phyloP scores from a whole-genome alignment of 2,113 vertebrate species.

The Corythoichthys haematopterus region DNA sequence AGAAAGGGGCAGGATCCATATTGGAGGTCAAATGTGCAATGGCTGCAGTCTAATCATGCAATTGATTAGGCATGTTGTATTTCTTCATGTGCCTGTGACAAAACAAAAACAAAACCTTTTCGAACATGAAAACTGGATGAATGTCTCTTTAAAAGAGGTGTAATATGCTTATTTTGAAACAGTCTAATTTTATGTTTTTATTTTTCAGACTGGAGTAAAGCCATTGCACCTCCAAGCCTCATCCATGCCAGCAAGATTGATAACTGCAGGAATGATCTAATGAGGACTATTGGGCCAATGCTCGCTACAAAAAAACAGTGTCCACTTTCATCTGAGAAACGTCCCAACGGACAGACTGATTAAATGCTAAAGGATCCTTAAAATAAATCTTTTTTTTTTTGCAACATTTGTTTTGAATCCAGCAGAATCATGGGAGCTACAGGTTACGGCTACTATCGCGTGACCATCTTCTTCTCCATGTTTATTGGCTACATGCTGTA shows the following conservation, averaged over 20 bases:
- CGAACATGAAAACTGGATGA: too few relatives aligned
- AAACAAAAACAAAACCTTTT: too few relatives aligned
- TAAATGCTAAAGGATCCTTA: not conserved
- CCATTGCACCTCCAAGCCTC: not conserved
- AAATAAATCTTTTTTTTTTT: not conserved
- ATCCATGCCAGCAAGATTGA: not conserved
- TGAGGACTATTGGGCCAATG: not conserved
- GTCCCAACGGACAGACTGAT: not conserved
- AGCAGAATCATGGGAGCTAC: constrained; percentile 69
- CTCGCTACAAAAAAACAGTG: not conserved
- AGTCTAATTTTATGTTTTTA: not conserved
- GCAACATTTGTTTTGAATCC: not conserved
- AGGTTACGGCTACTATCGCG: constrained; percentile 80
- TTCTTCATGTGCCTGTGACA: too few relatives aligned
- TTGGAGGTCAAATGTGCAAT: too few relatives aligned
- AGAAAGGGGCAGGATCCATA: too few relatives aligned
- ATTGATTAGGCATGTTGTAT: too few relatives aligned
- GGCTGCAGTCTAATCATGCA: too few relatives aligned
- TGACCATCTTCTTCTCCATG: constrained; percentile 84
- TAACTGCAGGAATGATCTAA: not conserved
- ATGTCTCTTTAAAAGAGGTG: not conserved
- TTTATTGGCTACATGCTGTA: constrained; percentile 90
- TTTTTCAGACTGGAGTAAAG: not conserved
- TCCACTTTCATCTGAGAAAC: not conserved
- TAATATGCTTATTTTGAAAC: not conserved